Conservation (phyloP, 1,140 invertebrate genomes). For the Amyelois transitella region DNA sequence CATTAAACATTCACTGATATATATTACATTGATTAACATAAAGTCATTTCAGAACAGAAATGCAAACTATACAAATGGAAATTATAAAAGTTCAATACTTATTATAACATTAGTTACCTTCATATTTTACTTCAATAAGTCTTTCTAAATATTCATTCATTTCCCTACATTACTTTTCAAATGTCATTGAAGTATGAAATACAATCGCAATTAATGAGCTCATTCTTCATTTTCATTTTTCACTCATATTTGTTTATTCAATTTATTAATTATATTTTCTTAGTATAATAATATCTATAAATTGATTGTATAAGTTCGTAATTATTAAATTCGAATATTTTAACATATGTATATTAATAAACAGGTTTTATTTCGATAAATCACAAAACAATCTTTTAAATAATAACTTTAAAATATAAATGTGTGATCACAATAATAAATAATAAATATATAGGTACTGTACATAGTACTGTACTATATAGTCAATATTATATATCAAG, state of each 20-base stretch:
- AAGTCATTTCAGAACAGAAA: constrained; percentile 22
- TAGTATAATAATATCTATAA: constrained; percentile 75
- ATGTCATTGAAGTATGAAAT: constrained; percentile 72
- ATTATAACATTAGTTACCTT: constrained; percentile 68
- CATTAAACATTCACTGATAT: background rate
- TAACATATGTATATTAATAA: constrained; percentile 75
- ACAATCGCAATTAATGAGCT: constrained; percentile 69
- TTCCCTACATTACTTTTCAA: constrained; percentile 68
- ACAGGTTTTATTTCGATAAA: constrained; percentile 71
- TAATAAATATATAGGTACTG: constrained; percentile 50
- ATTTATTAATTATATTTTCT: constrained; percentile 74
- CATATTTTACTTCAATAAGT: constrained; percentile 73
- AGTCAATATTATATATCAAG: constrained; percentile 26
- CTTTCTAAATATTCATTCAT: constrained; percentile 73
- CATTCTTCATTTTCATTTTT: constrained; percentile 61
- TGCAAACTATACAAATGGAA: constrained; percentile 46
- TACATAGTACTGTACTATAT: constrained; percentile 37
- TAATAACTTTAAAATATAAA: constrained; percentile 56
- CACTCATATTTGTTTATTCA: constrained; percentile 71
- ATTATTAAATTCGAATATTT: constrained; percentile 75
- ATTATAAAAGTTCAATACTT: constrained; percentile 63
- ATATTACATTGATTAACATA: constrained; percentile 12
- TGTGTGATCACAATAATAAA: constrained; percentile 58
- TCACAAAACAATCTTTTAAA: constrained; percentile 59
- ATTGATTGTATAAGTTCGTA: constrained; percentile 74